A percentile compares a stretch with the other conserved stretches of the same genome.
phyloP scores from a whole-genome alignment of 2,113 vertebrate genomes.

The Clarias gariepinus region DNA sequence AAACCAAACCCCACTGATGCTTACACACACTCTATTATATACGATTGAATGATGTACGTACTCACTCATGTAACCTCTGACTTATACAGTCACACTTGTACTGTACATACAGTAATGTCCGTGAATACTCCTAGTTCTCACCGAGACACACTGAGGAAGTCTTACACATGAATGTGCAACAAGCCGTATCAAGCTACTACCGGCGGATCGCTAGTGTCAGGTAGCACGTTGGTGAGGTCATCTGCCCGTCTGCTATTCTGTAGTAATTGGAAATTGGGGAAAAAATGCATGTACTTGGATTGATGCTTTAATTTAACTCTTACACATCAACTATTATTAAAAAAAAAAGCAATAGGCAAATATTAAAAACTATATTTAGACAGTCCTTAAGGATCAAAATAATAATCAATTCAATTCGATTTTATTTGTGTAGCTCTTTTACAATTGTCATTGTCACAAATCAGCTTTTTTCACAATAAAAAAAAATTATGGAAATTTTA shows the following conservation, averaged over 20 bases:
- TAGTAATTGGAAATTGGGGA: not conserved
- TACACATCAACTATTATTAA: not conserved
- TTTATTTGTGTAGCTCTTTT: too few relatives aligned
- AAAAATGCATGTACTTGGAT: not conserved
- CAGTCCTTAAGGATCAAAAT: too few relatives aligned
- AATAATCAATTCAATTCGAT: too few relatives aligned
- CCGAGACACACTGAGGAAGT: not conserved
- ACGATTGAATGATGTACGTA: constrained; percentile 9
- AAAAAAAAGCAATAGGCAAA: not conserved
- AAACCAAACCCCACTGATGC: not conserved
- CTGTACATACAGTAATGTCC: not conserved
- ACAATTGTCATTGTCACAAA: too few relatives aligned
- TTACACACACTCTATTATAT: not conserved
- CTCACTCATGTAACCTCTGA: constrained; percentile 43
- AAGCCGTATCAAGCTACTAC: constrained; percentile 37
- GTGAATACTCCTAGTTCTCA: not conserved
- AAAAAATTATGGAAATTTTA: too few relatives aligned
- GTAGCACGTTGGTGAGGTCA: constrained; percentile 41
- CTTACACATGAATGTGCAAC: constrained; percentile 64
- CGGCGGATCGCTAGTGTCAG: constrained; percentile 36
- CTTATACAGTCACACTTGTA: not conserved
- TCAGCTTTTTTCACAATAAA: too few relatives aligned
- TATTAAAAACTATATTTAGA: too few relatives aligned
- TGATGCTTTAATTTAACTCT: not conserved
- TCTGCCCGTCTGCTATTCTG: not conserved